Conservation (phyloP, 2,113 vertebrate genomes). For the Spea multiplicata region DNA sequence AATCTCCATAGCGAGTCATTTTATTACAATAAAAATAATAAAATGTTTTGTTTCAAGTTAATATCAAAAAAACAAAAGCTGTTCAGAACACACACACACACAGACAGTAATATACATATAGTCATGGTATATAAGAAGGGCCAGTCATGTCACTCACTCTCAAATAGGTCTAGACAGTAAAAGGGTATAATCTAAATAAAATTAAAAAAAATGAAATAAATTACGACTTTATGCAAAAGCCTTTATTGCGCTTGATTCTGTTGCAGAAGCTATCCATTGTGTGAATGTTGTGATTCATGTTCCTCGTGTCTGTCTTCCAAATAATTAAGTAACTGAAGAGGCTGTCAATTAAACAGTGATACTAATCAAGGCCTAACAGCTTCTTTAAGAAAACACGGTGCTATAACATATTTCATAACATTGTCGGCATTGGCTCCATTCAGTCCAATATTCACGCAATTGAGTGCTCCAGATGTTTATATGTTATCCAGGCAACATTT, state of each 20-base stretch:
- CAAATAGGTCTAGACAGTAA: no score
- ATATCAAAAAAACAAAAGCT: no score
- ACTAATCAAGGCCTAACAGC: slow-evolving; percentile 77
- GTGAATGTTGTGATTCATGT: slow-evolving; percentile 70
- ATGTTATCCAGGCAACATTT: slow-evolving; percentile 67
- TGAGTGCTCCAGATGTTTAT: slow-evolving; percentile 72
- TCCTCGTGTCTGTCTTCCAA: slow-evolving; percentile 63
- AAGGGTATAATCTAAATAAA: no score
- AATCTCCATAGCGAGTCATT: no score
- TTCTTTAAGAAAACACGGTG: slow-evolving; percentile 66
- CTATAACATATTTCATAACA: slow-evolving; percentile 67
- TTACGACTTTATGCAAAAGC: no score
- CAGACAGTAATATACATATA: no score
- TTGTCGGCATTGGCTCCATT: slow-evolving; percentile 67
- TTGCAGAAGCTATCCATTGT: slow-evolving; percentile 71
- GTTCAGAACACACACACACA: no score
- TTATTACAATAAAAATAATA: no score
- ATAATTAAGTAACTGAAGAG: slow-evolving; percentile 80
- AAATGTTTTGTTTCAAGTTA: no score
- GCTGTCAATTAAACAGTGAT: slow-evolving; percentile 80
- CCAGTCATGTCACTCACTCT: no score
- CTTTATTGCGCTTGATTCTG: slow-evolving; percentile 58
- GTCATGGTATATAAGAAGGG: no score
- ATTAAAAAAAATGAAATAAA: no score
- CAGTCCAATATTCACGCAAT: slow-evolving; percentile 71